Evolutionary conservation across 2,113 vertebrate genomes (phyloP).

Genomic region (Ophthalmolycus amberensis): DNA sequence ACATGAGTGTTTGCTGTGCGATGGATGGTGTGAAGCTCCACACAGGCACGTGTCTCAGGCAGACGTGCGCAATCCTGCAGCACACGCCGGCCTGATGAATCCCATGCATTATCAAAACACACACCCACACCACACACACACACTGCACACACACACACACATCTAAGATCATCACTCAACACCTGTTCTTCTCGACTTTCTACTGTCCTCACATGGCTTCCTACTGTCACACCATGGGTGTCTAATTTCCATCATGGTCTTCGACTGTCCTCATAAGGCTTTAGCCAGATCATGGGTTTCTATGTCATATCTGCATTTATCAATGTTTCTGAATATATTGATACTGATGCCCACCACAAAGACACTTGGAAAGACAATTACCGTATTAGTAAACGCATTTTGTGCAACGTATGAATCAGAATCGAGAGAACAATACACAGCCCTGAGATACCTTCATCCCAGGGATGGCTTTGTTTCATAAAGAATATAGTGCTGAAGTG

Average conservation of each 20-base stretch:
- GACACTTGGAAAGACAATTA: neutral
- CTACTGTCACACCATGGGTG: too few species aligned
- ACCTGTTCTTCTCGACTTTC: neutral
- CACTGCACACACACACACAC: neutral
- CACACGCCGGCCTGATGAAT: neutral
- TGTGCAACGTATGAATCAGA: too few species aligned
- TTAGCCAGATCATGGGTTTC: neutral
- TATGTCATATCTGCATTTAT: neutral
- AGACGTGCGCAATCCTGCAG: neutral
- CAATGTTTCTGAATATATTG: neutral
- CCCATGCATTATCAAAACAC: slow-evolving; percentile 5
- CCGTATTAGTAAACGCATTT: neutral
- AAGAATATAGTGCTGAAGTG: neutral
- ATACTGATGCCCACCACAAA: neutral
- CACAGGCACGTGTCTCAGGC: neutral
- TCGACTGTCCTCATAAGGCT: neutral
- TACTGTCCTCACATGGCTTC: too few species aligned
- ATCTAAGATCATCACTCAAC: neutral
- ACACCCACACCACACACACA: slow-evolving; percentile 24
- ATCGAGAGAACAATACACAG: neutral
- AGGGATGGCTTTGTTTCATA: slow-evolving; percentile 9
- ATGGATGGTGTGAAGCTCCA: slow-evolving; percentile 14
- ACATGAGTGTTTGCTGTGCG: neutral
- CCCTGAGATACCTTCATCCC: neutral
- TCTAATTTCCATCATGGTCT: neutral